phyloP scores from a whole-genome alignment of 2,113 vertebrate species.

The Saguinus imperator region DNA sequence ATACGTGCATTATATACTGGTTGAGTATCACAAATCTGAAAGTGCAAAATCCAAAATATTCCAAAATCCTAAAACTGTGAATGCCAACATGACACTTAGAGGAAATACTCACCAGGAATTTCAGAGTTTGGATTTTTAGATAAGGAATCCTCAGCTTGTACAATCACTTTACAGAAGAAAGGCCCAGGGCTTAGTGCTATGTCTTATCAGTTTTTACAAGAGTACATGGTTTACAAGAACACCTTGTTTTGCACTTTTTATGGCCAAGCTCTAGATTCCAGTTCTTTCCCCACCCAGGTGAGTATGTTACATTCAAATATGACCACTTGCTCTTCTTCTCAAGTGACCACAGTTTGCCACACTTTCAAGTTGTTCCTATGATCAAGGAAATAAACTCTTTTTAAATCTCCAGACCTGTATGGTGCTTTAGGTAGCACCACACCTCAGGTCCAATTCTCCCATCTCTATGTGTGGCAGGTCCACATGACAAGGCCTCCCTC shows the following conservation, averaged over 20 bases:
- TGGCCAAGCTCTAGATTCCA: constrained; percentile 24
- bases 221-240: background rate
- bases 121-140: background rate
- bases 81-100: background rate
- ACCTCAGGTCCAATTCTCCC: background rate
- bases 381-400: constrained; percentile 5
- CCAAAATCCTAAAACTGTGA: background rate
- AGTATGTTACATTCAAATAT: background rate
- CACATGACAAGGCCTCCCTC: background rate
- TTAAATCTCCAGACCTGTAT: background rate
- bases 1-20: too few relatives aligned
- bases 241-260: background rate
- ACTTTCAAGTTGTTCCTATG: background rate
- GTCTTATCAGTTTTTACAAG: background rate
- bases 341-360: background rate
- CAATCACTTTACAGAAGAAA: background rate
- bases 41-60: too few relatives aligned
- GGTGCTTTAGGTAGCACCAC: background rate
- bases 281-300: background rate
- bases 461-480: background rate
- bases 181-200: background rate
- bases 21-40: too few relatives aligned
- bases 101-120: background rate
- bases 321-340: background rate
- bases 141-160: background rate